phyloP scores from a whole-genome alignment of 2,797 vertebrate genomes.

The Stomatorhinus walkeri region DNA sequence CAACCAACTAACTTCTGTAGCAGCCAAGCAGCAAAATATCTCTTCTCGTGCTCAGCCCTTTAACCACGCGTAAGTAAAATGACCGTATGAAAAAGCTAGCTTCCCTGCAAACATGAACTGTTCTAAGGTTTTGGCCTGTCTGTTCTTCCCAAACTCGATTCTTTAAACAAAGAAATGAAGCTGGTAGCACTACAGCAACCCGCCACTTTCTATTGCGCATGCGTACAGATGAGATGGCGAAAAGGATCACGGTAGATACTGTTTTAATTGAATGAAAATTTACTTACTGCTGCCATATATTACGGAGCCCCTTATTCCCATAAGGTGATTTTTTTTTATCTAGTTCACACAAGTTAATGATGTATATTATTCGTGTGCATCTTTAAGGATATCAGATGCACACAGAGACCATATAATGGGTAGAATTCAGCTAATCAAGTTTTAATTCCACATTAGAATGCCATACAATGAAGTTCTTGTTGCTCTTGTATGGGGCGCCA shows the following conservation, averaged over 20 bases:
- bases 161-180: slow-evolving; percentile 7
- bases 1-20: slow-evolving; percentile 3
- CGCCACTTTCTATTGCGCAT: slow-evolving; percentile 1
- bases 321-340: not conserved
- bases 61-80: not conserved
- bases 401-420: not conserved
- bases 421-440: not conserved
- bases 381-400: not conserved
- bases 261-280: not conserved
- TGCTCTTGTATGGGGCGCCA: not conserved
- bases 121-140: not conserved
- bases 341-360: not conserved
- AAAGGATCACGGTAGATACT: not conserved
- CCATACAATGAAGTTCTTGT: not conserved
- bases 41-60: not conserved
- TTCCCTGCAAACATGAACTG: not conserved
- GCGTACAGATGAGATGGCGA: not conserved
- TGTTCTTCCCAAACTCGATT: not conserved
- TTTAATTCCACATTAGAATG: not conserved
- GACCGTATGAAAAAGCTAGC: not conserved
- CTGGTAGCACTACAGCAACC: not conserved
- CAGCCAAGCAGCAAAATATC: not conserved
- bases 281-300: not conserved
- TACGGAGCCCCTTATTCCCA: not conserved
- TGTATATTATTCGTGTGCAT: not conserved